These are phyloP conservation scores for Laothoe populi DNA, from an alignment of 2,888 invertebrate genomes.

Conservation along the genomic window DNA sequence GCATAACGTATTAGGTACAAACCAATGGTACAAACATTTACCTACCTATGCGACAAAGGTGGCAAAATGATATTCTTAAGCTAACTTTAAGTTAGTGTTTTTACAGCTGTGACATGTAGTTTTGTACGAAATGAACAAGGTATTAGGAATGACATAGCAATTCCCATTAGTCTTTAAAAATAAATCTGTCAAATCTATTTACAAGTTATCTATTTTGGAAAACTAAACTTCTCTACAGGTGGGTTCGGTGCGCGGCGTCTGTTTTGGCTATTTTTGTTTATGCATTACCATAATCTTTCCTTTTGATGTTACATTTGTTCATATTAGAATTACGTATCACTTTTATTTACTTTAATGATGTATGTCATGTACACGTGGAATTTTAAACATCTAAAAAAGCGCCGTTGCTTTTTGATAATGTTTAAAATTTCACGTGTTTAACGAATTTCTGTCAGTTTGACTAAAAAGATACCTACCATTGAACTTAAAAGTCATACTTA, in stretches of 20 bases:
- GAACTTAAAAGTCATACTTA: background rate
- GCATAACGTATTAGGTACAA: background rate
- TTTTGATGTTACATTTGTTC: slow-evolving; percentile 66
- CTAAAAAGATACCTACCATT: too few species aligned
- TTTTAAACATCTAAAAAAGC: slow-evolving; percentile 31
- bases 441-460: too few species aligned
- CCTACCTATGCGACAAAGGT: too few species aligned
- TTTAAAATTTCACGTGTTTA: too few species aligned
- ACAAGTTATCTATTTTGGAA: slow-evolving; percentile 64
- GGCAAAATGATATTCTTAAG: background rate
- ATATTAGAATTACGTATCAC: slow-evolving; percentile 65
- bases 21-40: too few species aligned
- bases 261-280: slow-evolving; percentile 60
- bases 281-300: slow-evolving; percentile 58
- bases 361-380: slow-evolving; percentile 32
- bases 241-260: slow-evolving; percentile 54
- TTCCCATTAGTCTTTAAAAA: slow-evolving; percentile 42
- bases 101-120: background rate
- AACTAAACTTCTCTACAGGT: slow-evolving; percentile 68
- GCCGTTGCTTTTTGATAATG: too few species aligned
- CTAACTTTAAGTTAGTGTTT: background rate
- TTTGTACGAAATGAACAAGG: background rate
- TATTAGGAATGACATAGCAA: slow-evolving; percentile 7
- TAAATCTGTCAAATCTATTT: slow-evolving; percentile 67
- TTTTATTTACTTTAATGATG: slow-evolving; percentile 52